Percentiles rank a stretch among this genome's conserved stretches.
Evolutionary conservation across 2,888 invertebrate species (phyloP).

Genomic region (Gastracanthus pulcherrimus): DNA sequence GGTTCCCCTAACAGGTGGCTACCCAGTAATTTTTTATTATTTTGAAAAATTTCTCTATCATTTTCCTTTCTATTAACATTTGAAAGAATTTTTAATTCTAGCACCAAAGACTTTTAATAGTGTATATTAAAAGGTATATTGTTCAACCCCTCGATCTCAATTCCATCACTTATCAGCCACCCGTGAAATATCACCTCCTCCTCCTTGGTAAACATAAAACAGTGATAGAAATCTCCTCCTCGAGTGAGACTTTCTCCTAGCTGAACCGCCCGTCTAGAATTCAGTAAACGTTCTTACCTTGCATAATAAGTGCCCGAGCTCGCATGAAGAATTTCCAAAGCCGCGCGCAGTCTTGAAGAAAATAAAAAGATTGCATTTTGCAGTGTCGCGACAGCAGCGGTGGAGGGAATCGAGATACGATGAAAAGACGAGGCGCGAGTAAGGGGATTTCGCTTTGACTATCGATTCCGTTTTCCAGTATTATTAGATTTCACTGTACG

Average conservation of each 20-base stretch:
- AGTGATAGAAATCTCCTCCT: not conserved
- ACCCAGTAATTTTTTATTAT: too few relatives aligned
- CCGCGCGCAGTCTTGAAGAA: not conserved
- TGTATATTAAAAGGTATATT: too few relatives aligned
- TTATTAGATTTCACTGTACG: slow-evolving; percentile 54
- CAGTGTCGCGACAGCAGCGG: too few relatives aligned
- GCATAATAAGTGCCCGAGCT: slow-evolving; percentile 22
- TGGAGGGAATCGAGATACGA: not conserved
- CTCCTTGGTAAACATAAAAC: not conserved
- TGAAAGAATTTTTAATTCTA: too few relatives aligned
- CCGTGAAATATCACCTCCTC: too few relatives aligned
- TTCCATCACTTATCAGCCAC: too few relatives aligned
- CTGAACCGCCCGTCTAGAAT: not conserved
- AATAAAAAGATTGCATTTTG: too few relatives aligned
- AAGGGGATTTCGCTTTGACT: slow-evolving; percentile 57
- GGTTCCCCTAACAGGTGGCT: too few relatives aligned
- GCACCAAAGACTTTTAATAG: too few relatives aligned
- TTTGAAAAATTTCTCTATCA: too few relatives aligned
- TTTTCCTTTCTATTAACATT: too few relatives aligned
- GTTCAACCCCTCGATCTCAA: too few relatives aligned
- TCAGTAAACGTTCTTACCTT: slow-evolving; percentile 34
- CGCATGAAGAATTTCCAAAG: slow-evolving; percentile 13
- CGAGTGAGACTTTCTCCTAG: not conserved
- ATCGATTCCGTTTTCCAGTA: slow-evolving; percentile 57
- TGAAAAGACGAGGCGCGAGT: slow-evolving; percentile 1